Base-by-base conservation (phyloP, 2,888 invertebrate genomes). In the Esperia sulphurella region DNA sequence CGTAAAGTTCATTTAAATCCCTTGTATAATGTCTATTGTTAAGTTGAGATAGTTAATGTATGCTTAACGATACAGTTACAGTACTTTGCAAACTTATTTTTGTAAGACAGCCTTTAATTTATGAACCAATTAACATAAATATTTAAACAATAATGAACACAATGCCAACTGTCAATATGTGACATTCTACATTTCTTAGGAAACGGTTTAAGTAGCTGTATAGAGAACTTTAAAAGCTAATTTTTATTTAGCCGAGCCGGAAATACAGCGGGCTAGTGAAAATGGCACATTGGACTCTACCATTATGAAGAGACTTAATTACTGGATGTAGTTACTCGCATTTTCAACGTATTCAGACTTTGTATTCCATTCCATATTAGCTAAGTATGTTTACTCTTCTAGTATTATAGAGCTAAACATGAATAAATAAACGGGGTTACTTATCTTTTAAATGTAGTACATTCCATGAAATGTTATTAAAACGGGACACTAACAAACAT, bases 201-300 rank as follows among this genome's bases (percentile, higher is more conserved):
- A 28, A 29, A n/a, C 41, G 29, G 30, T 29, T 41, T 41, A 10
- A 41, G 29, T 9, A 14, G 41, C 30, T 51, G 44, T 41, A 47
- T 45, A 21, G 2, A n/a, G 10, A n/a, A 31, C 5, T 10, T 31
- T 43, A 43, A 43, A 49, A 46, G 49, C 43, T 31, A 51, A 37
- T 60, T 69, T 63, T 68, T 61, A 69, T 69, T 72, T 67, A 64
- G 65, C 63, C 59, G 62, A 61, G 58, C 70, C 71, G 74, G 73
- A 71, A 72, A 69, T 68, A 71, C 55, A 58, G 53, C 51, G 55
- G 53, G 61, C 50, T 60, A 52, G n/a, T 35, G 50, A 66, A 68
- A 70, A 61, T 66, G 58, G 65, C 63, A 46, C 68, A 54, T 54
- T 46, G 53, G 43, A 35, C 35, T 21, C 21, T 21, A n/a, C 6